These are phyloP conservation scores for Lycocerus yunnanus DNA, from an alignment of 2,888 invertebrate species.

Conservation along the genomic window DNA sequence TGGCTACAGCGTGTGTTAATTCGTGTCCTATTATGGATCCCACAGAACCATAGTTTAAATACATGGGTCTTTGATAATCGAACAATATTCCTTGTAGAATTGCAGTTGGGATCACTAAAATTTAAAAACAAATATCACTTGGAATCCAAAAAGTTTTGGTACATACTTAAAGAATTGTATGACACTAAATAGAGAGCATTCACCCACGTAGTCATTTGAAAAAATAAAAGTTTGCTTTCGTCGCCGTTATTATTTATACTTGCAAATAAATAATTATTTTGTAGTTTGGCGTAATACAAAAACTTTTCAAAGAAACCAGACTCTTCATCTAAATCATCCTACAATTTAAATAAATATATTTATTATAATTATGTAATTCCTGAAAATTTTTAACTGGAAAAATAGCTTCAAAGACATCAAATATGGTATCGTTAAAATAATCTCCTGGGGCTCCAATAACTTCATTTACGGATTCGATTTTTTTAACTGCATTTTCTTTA, in stretches of 20 bases:
- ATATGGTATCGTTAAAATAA: constrained; percentile 33
- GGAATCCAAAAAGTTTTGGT: not conserved
- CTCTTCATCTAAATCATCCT: not conserved
- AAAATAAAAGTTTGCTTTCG: not conserved
- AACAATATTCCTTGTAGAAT: constrained; percentile 41
- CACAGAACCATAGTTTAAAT: constrained; percentile 45
- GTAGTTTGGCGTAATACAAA: not conserved
- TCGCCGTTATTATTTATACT: not conserved
- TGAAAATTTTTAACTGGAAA: not conserved
- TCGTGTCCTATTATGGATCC: constrained; percentile 48
- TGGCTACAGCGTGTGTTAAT: constrained; percentile 31
- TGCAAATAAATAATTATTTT: not conserved
- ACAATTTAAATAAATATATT: not conserved
- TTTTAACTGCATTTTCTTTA: constrained; percentile 29
- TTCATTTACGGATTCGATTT: constrained; percentile 31
- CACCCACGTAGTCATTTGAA: not conserved
- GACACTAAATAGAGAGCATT: constrained; percentile 11
- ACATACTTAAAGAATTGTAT: constrained; percentile 11
- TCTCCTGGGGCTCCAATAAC: constrained; percentile 38
- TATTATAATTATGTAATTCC: not conserved
- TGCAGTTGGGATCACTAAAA: constrained; percentile 44
- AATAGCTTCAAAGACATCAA: constrained; percentile 33
- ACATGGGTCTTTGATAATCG: constrained; percentile 38
- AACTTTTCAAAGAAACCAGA: not conserved
- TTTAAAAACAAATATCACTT: not conserved